Evolutionary conservation across 2,888 invertebrate species (phyloP).

Genomic region (Oscheius onirici): DNA sequence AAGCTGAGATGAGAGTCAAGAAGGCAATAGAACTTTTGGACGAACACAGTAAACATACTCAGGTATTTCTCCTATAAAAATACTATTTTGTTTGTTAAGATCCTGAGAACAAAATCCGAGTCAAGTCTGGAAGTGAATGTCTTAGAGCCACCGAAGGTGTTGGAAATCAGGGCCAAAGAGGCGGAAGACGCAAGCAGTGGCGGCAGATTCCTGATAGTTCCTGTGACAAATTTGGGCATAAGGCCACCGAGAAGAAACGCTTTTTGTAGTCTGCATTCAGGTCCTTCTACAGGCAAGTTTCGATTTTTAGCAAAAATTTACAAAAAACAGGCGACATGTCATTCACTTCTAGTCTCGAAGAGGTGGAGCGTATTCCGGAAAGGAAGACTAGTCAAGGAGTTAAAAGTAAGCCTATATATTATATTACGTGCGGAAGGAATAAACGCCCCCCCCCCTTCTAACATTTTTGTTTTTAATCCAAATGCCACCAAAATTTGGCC

Average conservation of each 20-base stretch:
- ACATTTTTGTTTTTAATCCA: too few relatives aligned
- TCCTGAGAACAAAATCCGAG: constrained; percentile 4
- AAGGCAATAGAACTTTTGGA: constrained; percentile 69
- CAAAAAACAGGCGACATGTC: not conserved
- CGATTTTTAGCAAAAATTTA: not conserved
- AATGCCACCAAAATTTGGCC: too few relatives aligned
- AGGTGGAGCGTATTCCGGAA: not conserved
- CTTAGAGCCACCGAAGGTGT: not conserved
- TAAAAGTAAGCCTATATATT: too few relatives aligned
- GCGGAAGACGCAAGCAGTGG: constrained; percentile 11
- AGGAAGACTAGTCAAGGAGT: too few relatives aligned
- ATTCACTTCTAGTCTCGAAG: not conserved
- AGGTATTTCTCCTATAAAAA: constrained; percentile 25
- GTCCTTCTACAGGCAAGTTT: constrained; percentile 1
- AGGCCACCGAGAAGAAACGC: constrained; percentile 45
- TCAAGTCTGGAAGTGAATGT: constrained; percentile 5
- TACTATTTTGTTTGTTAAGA: not conserved
- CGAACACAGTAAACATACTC: constrained; percentile 64
- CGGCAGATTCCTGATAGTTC: constrained; percentile 8
- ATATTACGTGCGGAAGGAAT: too few relatives aligned
- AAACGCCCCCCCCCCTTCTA: too few relatives aligned
- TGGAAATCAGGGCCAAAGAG: constrained; percentile 9
- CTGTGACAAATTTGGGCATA: constrained; percentile 7
- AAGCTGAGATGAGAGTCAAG: constrained; percentile 64
- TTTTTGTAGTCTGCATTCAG: constrained; percentile 41